Base-by-base conservation (phyloP, 2,113 vertebrate genomes). In the Xiphorhynchus elegans region DNA sequence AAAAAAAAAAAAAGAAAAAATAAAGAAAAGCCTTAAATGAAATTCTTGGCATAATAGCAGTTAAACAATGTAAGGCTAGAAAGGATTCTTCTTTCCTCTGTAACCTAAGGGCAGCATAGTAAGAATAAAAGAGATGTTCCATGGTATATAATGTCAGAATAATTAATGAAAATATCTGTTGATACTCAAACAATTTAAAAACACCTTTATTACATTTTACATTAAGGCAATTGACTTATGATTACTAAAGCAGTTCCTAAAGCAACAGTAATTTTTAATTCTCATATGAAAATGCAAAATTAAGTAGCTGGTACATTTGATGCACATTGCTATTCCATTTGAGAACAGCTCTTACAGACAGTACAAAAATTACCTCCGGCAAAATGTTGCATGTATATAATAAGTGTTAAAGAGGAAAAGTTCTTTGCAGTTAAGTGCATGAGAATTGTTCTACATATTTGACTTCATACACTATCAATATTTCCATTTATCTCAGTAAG, bases 91-190 rank as follows among this genome's bases (percentile, higher is more conserved):
- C 47, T 83, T 93, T 73, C 6, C 59, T 66, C 72, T 84, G 79
- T 85, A 97, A 96, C 74, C 75, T 90, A 84, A 78, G 81, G 23
- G 37, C 93, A 93, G 75, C 37, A 62, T 28, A 91, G 80, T 53
- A 67, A 93, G 47, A 91, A 93, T n/a, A 78, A 89, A 95, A 96
- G 73, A 83, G 56, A 50, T 93, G 35, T 87, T 94, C 95, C 90
- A 90, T 1, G 17, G 76, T 74, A 87, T 74, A 49, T 86, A 89
- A 68, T 94, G 63, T 92, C 88, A 96, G 95, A 97, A 88, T 96
- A 96, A 96, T 91, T 96, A 37, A 93, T 90, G 49, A 87, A 96
- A 96, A 96, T 64, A 21, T 88, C 84, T 97, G 37, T 90, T 96
- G 66, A 74, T 97, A 73, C 49, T 96, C 59, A 73, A 91, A 94